These are phyloP conservation scores for Stenichneumon culpator DNA, from an alignment of 2,888 invertebrate species.

Conservation along the genomic window DNA sequence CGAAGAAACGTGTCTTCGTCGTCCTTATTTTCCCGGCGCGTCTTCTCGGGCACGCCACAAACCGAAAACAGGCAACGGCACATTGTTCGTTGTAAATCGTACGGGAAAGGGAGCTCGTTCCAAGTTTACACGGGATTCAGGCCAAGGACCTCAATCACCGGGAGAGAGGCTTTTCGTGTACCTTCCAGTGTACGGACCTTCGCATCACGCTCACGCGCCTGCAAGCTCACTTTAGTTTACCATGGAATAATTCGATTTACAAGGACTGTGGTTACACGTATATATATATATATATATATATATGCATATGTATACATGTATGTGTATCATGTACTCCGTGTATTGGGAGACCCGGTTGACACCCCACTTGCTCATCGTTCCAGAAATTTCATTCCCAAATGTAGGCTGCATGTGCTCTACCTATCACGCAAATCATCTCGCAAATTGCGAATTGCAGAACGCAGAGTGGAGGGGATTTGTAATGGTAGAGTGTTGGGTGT, in stretches of 20 bases:
- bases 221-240: constrained; percentile 16
- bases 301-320: neutral
- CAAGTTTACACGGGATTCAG: constrained; percentile 42
- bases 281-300: neutral
- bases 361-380: constrained; percentile 15
- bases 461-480: neutral
- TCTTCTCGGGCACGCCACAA: neutral
- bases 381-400: constrained; percentile 17
- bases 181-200: constrained; percentile 1
- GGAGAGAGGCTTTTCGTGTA: constrained; percentile 54
- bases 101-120: constrained; percentile 33
- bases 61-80: neutral
- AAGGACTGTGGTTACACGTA: neutral
- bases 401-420: constrained; percentile 11
- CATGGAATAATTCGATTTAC: constrained; percentile 34
- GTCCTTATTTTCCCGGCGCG: constrained; percentile 7
- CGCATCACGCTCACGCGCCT: constrained; percentile 5
- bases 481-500: neutral
- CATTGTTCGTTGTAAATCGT: constrained; percentile 25
- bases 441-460: neutral
- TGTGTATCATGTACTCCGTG: neutral
- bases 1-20: neutral
- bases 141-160: constrained; percentile 19
- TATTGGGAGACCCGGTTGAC: neutral
- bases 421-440: neutral